A percentile compares a stretch with the other conserved stretches of the same genome.
Conservation (phyloP, 2,888 invertebrate genomes). For the Conus canariensis region DNA sequence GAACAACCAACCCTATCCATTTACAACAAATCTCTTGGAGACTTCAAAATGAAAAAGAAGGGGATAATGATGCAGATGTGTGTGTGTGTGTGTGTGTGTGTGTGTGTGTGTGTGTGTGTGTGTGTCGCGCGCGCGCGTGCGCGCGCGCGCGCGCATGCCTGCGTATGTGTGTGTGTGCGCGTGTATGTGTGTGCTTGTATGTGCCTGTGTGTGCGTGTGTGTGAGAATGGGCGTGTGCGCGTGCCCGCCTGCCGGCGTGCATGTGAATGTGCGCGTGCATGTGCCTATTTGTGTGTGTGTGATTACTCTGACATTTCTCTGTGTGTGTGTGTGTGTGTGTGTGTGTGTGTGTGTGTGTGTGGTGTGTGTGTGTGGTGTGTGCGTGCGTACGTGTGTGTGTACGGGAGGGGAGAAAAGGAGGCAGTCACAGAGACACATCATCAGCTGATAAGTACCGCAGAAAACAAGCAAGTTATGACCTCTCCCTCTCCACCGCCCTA, state of each 20-base stretch:
- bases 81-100: background rate
- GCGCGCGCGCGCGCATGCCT: background rate
- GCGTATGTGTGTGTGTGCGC: background rate
- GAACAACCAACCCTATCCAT: too few relatives aligned
- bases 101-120: background rate
- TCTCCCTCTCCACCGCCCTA: too few relatives aligned
- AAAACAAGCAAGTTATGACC: too few relatives aligned
- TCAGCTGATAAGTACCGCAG: background rate
- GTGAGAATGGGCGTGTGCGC: too few relatives aligned
- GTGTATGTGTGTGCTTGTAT: background rate
- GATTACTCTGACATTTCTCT: background rate
- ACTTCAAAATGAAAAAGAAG: too few relatives aligned
- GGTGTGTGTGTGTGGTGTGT: constrained; percentile 15
- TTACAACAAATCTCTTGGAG: too few relatives aligned
- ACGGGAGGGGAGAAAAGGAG: background rate
- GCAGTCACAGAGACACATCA: background rate
- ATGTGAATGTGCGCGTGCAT: background rate
- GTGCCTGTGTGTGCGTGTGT: too few relatives aligned
- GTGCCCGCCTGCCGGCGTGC: background rate
- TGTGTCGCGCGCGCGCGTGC: too few relatives aligned
- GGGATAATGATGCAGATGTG: too few relatives aligned
- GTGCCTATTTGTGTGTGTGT: background rate
- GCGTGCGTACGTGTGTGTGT: background rate
- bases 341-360: background rate
- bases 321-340: background rate